Evolutionary conservation across 2,888 invertebrate genomes (phyloP).

Genomic region (Perizoma affinitatum): DNA sequence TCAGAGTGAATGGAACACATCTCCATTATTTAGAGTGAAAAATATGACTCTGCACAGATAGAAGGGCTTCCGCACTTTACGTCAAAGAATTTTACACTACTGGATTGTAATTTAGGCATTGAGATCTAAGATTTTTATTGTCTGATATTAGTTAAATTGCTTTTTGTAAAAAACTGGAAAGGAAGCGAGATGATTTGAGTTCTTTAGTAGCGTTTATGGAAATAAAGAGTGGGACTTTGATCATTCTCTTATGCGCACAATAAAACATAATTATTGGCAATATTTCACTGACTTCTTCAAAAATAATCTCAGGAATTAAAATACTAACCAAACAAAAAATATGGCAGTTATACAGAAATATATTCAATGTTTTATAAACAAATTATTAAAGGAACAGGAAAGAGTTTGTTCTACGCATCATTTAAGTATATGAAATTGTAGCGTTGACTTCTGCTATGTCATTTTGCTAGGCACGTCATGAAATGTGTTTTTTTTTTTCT

Average conservation of each 20-base stretch:
- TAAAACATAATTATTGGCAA: no score
- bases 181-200: constrained; percentile 17
- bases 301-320: no score
- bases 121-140: constrained; percentile 10
- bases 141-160: constrained; percentile 1
- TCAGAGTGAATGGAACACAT: constrained; percentile 51
- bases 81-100: constrained; percentile 34
- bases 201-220: constrained; percentile 9
- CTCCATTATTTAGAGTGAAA: constrained; percentile 62
- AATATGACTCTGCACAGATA: constrained; percentile 42
- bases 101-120: constrained; percentile 13
- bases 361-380: no score
- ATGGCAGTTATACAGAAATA: no score
- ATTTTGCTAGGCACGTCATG: no score
- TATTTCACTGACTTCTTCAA: no score
- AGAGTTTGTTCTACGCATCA: no score
- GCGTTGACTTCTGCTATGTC: no score
- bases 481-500: no score
- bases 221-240: constrained; percentile 9
- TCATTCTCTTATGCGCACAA: background rate
- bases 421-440: no score
- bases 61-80: constrained; percentile 24
- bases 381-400: no score
- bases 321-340: no score
- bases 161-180: constrained; percentile 13